Conservation (phyloP, 2,797 vertebrate genomes). For the Morus bassanus region DNA sequence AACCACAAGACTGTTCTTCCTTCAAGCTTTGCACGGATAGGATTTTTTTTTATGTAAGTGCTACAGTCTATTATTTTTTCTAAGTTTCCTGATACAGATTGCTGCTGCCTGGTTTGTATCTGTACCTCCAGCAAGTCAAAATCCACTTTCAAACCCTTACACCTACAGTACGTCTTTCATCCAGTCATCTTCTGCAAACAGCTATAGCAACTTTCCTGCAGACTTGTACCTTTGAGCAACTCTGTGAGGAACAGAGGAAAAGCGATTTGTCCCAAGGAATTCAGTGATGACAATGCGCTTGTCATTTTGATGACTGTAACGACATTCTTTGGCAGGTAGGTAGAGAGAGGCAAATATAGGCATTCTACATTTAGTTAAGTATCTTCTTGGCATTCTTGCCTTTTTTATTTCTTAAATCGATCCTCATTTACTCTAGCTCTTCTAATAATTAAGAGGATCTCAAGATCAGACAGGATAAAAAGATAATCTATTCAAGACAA, state of each 20-base stretch:
- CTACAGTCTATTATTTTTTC: neutral
- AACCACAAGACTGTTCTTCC: neutral
- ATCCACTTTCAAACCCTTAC: neutral
- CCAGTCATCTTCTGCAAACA: neutral
- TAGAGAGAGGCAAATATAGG: neutral
- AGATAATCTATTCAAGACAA: neutral
- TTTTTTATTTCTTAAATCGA: neutral
- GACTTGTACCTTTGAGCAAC: neutral
- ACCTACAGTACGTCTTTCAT: neutral
- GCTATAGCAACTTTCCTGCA: neutral
- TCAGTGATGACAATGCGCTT: neutral
- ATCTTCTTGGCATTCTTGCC: conserved; percentile 8
- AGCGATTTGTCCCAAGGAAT: neutral
- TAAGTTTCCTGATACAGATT: neutral
- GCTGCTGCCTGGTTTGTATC: neutral
- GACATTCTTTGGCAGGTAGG: neutral
- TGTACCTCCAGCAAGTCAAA: neutral
- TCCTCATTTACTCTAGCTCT: neutral
- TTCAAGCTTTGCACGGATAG: neutral
- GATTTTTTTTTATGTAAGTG: rapidly evolving
- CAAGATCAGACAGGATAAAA: conserved; percentile 34
- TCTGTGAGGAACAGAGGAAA: neutral
- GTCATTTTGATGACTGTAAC: neutral
- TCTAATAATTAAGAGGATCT: conserved; percentile 15
- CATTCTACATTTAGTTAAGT: neutral